Conservation (phyloP, 2,113 vertebrate species). For the Vulpes vulpes region DNA sequence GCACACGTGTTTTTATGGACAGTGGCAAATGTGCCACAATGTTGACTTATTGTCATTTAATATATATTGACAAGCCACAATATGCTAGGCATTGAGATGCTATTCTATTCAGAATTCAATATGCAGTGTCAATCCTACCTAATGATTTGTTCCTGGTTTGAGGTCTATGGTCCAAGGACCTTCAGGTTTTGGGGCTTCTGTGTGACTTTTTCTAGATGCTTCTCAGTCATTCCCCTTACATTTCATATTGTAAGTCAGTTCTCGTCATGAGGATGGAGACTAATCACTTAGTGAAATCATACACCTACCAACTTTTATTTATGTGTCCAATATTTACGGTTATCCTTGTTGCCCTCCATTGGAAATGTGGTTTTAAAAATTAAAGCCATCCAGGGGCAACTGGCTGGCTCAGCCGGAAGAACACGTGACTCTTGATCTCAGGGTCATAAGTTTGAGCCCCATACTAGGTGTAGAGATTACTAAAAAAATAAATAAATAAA, state of each 20-base stretch:
- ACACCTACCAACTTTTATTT: background rate
- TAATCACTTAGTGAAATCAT: background rate
- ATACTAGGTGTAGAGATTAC: background rate
- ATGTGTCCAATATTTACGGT: background rate
- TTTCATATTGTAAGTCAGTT: background rate
- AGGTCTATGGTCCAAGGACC: background rate
- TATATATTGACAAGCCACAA: conserved; percentile 59
- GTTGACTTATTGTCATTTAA: conserved; percentile 62
- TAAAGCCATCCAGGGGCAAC: background rate
- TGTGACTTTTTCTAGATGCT: background rate
- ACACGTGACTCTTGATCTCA: background rate
- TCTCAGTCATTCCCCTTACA: background rate
- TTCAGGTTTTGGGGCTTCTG: conserved; percentile 16
- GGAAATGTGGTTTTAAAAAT: conserved; percentile 21
- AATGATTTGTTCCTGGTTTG: conserved; percentile 49
- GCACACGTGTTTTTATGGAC: background rate
- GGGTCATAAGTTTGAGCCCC: background rate
- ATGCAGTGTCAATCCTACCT: conserved; percentile 27
- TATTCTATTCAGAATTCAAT: conserved; percentile 64
- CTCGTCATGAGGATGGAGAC: background rate
- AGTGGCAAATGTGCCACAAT: background rate
- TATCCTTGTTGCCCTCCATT: background rate
- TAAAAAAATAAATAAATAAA: background rate
- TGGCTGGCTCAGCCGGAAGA: background rate
- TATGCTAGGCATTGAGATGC: background rate